phyloP scores from a whole-genome alignment of 2,113 vertebrate species.

The Nesoenas mayeri region DNA sequence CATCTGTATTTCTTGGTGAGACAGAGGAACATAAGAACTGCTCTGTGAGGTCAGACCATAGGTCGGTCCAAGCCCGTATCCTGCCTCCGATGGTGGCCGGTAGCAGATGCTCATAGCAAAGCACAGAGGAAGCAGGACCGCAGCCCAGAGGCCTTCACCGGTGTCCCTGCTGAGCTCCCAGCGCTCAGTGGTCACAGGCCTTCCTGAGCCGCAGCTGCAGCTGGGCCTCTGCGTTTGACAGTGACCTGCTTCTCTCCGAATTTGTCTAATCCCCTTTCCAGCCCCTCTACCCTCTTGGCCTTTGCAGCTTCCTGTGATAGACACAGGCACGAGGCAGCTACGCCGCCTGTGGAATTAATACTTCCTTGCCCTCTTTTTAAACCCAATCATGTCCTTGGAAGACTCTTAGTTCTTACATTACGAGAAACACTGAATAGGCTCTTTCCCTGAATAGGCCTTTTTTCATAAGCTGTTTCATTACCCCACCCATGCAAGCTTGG shows the following conservation, averaged over 20 bases:
- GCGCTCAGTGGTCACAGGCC: neutral
- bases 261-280: neutral
- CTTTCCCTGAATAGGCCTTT: neutral
- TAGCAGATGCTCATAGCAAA: slow-evolving; percentile 15
- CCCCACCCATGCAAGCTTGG: neutral
- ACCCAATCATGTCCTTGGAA: neutral
- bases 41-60: neutral
- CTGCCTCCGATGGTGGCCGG: neutral
- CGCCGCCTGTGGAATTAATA: neutral
- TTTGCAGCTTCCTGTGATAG: neutral
- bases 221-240: neutral
- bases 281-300: neutral
- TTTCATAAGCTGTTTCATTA: neutral
- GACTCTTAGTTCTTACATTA: neutral
- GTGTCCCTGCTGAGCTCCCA: neutral
- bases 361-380: neutral
- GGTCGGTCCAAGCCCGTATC: neutral
- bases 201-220: neutral
- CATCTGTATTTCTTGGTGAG: slow-evolving; percentile 42
- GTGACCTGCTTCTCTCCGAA: neutral
- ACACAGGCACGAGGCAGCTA: fast-evolving
- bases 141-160: neutral
- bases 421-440: neutral
- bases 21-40: neutral
- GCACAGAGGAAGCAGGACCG: neutral